Conservation (phyloP, 1,140 invertebrate genomes). For the Brachionus asplanchnoidis region DNA sequence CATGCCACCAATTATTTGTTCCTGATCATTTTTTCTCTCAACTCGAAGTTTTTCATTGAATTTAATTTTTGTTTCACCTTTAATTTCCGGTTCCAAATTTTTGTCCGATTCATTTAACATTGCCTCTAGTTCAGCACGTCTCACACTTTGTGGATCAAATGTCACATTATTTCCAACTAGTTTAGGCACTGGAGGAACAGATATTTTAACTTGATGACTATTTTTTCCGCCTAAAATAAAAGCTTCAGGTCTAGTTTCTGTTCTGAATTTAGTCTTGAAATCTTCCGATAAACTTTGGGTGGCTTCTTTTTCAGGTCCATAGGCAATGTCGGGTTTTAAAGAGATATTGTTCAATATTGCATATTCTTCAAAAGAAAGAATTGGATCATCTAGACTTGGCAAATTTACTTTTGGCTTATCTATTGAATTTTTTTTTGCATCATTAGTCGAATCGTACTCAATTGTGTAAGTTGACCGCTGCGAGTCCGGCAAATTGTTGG, state of each 20-base stretch:
- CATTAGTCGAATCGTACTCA: neutral
- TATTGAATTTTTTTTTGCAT: neutral
- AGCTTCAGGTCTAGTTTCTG: neutral
- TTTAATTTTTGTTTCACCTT: neutral
- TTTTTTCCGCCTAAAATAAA: neutral
- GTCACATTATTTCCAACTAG: neutral
- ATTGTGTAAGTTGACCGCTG: neutral
- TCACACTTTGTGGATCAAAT: neutral
- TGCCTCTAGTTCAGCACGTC: neutral
- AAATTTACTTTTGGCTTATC: slow-evolving; percentile 18
- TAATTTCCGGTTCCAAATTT: neutral
- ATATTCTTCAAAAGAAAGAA: slow-evolving; percentile 25
- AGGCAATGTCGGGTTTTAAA: neutral
- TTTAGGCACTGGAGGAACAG: neutral
- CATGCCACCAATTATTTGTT: neutral
- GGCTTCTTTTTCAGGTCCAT: neutral
- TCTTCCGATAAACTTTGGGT: neutral
- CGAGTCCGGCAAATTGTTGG: neutral
- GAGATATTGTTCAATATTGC: slow-evolving; percentile 9
- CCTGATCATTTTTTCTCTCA: neutral
- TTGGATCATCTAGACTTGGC: slow-evolving; percentile 22
- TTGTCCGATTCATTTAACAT: neutral
- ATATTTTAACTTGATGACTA: neutral
- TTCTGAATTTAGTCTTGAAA: neutral
- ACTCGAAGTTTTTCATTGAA: too few species aligned